A percentile compares a stretch with the other conserved stretches of the same genome.
phyloP scores from a whole-genome alignment of 2,888 invertebrate species.

The Coleophora deauratella region DNA sequence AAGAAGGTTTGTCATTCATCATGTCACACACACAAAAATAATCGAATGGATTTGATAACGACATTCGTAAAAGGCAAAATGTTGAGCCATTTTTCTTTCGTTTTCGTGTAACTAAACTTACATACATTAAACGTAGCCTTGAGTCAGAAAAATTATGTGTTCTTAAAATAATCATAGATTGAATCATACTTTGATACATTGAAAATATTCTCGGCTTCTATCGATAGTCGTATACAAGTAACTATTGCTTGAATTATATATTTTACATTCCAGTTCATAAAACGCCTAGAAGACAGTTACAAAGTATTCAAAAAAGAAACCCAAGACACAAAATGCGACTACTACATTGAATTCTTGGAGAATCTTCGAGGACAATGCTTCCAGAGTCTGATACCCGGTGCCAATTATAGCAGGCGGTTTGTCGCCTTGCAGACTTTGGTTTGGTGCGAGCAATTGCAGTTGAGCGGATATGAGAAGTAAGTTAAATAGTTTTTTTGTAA shows the following conservation, averaged over 20 bases:
- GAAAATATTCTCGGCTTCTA: no score
- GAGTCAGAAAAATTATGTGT: no score
- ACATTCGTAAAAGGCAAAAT: no score
- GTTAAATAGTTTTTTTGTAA: background rate
- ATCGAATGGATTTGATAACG: no score
- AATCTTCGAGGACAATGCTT: constrained; percentile 66
- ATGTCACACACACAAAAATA: no score
- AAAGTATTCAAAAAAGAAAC: constrained; percentile 31
- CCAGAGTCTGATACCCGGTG: constrained; percentile 73
- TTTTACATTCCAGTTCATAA: constrained; percentile 51
- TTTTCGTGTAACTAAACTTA: no score
- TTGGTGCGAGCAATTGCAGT: constrained; percentile 31
- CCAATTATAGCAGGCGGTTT: constrained; percentile 76
- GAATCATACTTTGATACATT: no score
- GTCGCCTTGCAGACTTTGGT: constrained; percentile 73
- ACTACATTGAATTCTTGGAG: constrained; percentile 60
- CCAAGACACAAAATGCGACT: constrained; percentile 13
- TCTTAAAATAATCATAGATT: no score
- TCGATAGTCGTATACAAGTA: no score
- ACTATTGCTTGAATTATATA: no score
- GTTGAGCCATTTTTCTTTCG: no score
- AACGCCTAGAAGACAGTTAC: constrained; percentile 49
- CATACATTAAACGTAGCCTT: no score
- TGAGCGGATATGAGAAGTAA: constrained; percentile 34
- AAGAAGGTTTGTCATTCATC: constrained; percentile 75